These are phyloP conservation scores for Anoplopoma fimbria DNA, from an alignment of 2,113 vertebrate genomes.

Conservation along the genomic window DNA sequence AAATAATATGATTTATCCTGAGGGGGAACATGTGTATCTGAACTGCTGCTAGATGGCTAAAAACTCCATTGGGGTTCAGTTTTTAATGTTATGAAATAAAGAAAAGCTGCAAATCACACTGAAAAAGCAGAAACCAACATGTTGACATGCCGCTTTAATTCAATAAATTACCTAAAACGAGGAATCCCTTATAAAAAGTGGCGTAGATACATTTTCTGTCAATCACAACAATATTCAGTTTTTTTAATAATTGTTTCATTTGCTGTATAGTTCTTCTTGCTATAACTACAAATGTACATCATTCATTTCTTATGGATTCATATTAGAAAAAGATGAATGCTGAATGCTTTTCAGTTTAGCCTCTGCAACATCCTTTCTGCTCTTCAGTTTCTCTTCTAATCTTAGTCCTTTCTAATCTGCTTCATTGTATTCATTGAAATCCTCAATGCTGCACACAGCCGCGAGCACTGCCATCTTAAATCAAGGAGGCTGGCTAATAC, in stretches of 20 bases:
- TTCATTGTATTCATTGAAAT: slow-evolving; percentile 62
- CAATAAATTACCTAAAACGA: neutral
- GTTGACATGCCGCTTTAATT: neutral
- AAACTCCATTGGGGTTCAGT: too few relatives aligned
- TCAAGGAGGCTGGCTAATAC: slow-evolving; percentile 55
- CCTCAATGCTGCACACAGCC: slow-evolving; percentile 35
- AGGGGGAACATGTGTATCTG: neutral
- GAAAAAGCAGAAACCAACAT: neutral
- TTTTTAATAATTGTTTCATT: neutral
- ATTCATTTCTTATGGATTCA: neutral
- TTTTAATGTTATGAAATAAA: neutral
- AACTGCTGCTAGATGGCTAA: too few relatives aligned
- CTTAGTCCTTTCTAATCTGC: slow-evolving; percentile 45
- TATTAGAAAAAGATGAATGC: neutral
- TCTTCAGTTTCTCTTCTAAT: slow-evolving; percentile 30
- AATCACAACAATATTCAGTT: neutral
- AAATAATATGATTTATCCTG: neutral
- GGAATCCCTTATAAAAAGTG: neutral
- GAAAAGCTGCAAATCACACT: neutral
- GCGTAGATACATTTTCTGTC: neutral
- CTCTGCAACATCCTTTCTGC: neutral
- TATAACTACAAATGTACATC: neutral
- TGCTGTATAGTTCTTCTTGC: neutral
- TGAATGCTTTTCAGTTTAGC: slow-evolving; percentile 8
- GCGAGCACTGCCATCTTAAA: slow-evolving; percentile 40